Base-by-base conservation (phyloP, 2,888 invertebrate genomes). In the Drosophila villosipedis region DNA sequence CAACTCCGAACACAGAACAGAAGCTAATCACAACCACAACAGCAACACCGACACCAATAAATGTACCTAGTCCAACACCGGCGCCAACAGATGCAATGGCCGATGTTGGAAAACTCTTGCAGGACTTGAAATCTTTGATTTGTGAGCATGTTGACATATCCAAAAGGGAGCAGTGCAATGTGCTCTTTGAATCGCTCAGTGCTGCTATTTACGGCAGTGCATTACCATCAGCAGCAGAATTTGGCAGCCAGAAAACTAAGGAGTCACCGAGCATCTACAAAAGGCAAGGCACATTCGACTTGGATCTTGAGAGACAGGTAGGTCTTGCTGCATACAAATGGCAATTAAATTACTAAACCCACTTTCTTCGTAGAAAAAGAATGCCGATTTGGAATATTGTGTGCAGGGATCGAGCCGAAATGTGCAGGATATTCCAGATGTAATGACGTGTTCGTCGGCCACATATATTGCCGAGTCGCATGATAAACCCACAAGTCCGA, bases 371-470 rank as follows among this genome's bases (percentile, higher is more conserved):
- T 31, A 84, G 84, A 61, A 82, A 31, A 57, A 54, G 7, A 62
- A 50, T 0, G 25, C 14, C 0, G 70, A 71, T 16, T 22, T 33
- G 22, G 47, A 47, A 47, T 4, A 9, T 47, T 47, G 16, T 30
- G 25, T 19, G 19, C 47, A 30, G 22, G 35, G 37, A 10, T 39
- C 60, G 3, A 67, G 63, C 22, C 55, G 19, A 16, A 76, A 72
- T 22, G n/a, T 69, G 2, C 73, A 84, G n/a, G 68, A 71, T 9
- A 69, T 88, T 37, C 85, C 84, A 12, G 84, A 85, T 67, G 71
- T 59, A 12, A 85, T 86, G 86, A 82, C 80, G 22, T 83, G 80
- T 22, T 89, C 85, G 0, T 76, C 89, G 31, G 73, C 89, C 10
- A 88, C 89, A 1, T 85, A 65, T 31, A 83, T 88, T 53, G 80